Conservation (phyloP, 2,888 invertebrate genomes). For the Blastobasis adustella region DNA sequence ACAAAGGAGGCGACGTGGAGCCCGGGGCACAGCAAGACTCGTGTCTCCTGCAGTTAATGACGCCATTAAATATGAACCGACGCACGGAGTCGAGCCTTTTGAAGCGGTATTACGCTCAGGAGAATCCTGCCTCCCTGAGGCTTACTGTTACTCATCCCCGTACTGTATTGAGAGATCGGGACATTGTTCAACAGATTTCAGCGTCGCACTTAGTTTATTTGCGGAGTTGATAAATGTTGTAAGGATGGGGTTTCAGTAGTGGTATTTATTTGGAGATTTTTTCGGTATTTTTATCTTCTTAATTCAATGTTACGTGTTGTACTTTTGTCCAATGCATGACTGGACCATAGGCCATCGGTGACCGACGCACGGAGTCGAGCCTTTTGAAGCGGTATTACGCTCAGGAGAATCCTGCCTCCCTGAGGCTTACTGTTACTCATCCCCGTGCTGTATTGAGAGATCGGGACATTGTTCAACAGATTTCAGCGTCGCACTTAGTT, state of each 20-base stretch:
- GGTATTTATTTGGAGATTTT: too few species aligned
- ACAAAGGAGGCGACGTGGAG: conserved; percentile 31
- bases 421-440: conserved; percentile 8
- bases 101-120: conserved; percentile 9
- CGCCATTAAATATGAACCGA: conserved; percentile 68
- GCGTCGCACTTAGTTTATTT: not conserved
- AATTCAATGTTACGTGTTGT: too few species aligned
- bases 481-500: not conserved
- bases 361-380: conserved; percentile 27
- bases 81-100: conserved; percentile 20
- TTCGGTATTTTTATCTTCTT: too few species aligned
- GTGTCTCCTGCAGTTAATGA: conserved; percentile 62
- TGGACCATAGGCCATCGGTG: too few species aligned
- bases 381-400: conserved; percentile 9
- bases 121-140: conserved; percentile 14
- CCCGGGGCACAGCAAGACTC: conserved; percentile 39
- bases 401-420: conserved; percentile 14
- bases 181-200: conserved; percentile 6
- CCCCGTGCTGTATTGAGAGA: conserved; percentile 1
- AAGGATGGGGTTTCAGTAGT: too few species aligned
- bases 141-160: conserved; percentile 5
- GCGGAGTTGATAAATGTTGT: too few species aligned
- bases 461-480: conserved; percentile 6
- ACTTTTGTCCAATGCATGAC: too few species aligned
- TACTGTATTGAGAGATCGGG: conserved; percentile 4